Base-by-base conservation (phyloP, 2,113 vertebrate genomes). In the Planiliza haematocheilus region DNA sequence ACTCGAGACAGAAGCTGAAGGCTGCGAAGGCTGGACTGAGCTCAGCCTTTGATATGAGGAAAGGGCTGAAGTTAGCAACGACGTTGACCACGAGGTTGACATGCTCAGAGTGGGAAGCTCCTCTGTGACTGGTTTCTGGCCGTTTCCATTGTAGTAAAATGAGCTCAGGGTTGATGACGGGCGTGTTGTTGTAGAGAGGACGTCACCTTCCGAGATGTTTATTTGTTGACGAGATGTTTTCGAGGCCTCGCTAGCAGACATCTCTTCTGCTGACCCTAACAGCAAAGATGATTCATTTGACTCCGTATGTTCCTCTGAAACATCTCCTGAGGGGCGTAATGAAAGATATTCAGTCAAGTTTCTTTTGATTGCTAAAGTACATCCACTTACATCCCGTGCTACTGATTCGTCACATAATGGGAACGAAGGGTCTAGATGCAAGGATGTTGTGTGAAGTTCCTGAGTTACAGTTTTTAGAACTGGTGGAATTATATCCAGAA, bases 391-490 rank as follows among this genome's bases (percentile, higher is more conserved):
- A 30, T 43, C 64, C n/a, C 8, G 30, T 13, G 51, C 21, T 38
- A 43, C 8, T 17, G 34, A 38, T 5, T 17, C 34, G n/a, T 30
- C 18, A 55, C 66, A 81, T 17, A 53, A 17, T 10, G 45, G 55
- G 6, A 52, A 60, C 1, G 60, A 83, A 21, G 77, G 74, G 7
- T 71, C 11, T 7, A 69, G 48, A 21, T n/a, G 65, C 4, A 4
- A 50, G 6, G 59, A 39, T 53, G 55, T 24, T 46, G 46, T 61
- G 43, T 21, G 0, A 1, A 3, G 17, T 17, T 48, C 18, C 41
- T 77, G 58, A 61, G 20, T 78, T 82, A 64, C 7, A 79, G 24
- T 36, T 36, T 10, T 36, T 36, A n/a, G 16, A 3, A 11, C 14
- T 24, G n/a, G 18, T n/a, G 37, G 7, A 49, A 36, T 11, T 14